phyloP scores from a whole-genome alignment of 1,140 invertebrate species.

The Trichomalopsis sarcophagae region DNA sequence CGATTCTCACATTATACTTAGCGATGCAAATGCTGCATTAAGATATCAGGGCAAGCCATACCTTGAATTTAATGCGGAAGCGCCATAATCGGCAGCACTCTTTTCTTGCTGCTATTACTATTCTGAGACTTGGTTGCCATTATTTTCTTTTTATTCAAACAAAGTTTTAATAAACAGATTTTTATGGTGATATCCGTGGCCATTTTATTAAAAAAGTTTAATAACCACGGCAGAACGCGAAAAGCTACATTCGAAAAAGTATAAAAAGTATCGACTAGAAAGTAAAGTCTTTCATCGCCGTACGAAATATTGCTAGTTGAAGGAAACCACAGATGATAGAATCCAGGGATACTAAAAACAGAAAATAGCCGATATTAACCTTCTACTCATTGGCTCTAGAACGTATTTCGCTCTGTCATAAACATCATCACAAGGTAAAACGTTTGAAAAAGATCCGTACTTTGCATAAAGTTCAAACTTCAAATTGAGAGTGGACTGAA shows the following conservation, averaged over 20 bases:
- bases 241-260: not conserved
- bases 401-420: not conserved
- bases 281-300: not conserved
- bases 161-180: too few species aligned
- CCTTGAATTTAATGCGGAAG: constrained; percentile 17
- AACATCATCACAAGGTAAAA: too few species aligned
- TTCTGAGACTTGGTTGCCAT: not conserved
- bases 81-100: not conserved
- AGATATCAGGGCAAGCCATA: not conserved
- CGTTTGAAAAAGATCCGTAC: too few species aligned
- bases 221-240: not conserved
- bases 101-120: not conserved
- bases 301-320: not conserved
- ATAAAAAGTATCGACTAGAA: too few species aligned
- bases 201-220: too few species aligned
- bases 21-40: not conserved
- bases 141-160: too few species aligned
- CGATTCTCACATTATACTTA: constrained; percentile 13
- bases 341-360: not conserved
- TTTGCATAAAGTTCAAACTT: too few species aligned
- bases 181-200: too few species aligned
- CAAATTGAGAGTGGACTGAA: too few species aligned
- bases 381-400: not conserved
- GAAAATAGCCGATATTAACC: not conserved
- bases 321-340: not conserved